phyloP scores from a whole-genome alignment of 2,113 vertebrate genomes.

The Salvelinus fontinalis region DNA sequence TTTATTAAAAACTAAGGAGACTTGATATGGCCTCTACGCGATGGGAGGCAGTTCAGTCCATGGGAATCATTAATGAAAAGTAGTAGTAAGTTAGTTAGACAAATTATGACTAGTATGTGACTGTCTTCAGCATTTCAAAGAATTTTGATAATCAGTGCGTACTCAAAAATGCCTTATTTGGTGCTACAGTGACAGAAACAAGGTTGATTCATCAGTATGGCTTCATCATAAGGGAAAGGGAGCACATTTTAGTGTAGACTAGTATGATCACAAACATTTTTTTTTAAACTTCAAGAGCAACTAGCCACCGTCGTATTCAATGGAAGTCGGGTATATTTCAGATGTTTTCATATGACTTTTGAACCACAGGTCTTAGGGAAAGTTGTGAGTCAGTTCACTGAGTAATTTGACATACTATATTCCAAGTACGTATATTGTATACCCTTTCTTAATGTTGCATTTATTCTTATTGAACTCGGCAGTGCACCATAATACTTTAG shows the following conservation, averaged over 20 bases:
- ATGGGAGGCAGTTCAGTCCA: slow-evolving; percentile 49
- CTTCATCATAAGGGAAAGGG: slow-evolving; percentile 37
- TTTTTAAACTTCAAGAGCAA: slow-evolving; percentile 45
- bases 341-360: slow-evolving; percentile 52
- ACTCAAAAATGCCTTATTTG: slow-evolving; percentile 34
- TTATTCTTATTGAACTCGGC: slow-evolving; percentile 89
- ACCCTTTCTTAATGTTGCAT: slow-evolving; percentile 80
- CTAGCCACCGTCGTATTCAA: slow-evolving; percentile 36
- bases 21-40: slow-evolving; percentile 53
- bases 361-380: slow-evolving; percentile 63
- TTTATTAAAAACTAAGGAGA: slow-evolving; percentile 67
- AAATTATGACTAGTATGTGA: slow-evolving; percentile 54
- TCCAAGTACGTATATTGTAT: slow-evolving; percentile 74
- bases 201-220: slow-evolving; percentile 30
- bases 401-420: slow-evolving; percentile 71
- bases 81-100: slow-evolving; percentile 37
- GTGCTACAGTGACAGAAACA: slow-evolving; percentile 24
- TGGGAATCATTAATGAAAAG: slow-evolving; percentile 44
- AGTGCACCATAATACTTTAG: slow-evolving; percentile 89
- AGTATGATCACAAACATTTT: slow-evolving; percentile 55
- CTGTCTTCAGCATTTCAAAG: slow-evolving; percentile 49
- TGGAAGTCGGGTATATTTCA: slow-evolving; percentile 49
- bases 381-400: slow-evolving; percentile 65
- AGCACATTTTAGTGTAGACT: slow-evolving; percentile 42
- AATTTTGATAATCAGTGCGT: slow-evolving; percentile 58